Percentiles rank a stretch among this genome's conserved stretches.
phyloP scores from a whole-genome alignment of 2,888 invertebrate genomes.

The Alcis repandata region DNA sequence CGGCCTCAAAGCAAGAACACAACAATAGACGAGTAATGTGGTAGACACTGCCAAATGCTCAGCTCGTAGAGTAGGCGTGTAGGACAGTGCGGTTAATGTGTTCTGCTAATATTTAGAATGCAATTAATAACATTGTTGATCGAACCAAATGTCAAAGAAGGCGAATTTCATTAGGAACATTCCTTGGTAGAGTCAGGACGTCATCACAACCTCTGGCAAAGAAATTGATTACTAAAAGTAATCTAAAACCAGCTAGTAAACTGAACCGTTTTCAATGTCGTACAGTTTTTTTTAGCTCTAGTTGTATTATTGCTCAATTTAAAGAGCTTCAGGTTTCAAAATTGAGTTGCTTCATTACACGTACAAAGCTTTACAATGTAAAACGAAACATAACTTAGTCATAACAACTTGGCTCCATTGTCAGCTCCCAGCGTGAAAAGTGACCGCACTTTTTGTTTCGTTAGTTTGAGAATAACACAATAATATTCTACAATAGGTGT shows the following conservation, averaged over 20 bases:
- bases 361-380: constrained; percentile 36
- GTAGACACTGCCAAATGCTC: constrained; percentile 57
- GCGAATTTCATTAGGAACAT: constrained; percentile 26
- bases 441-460: constrained; percentile 66
- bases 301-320: constrained; percentile 3
- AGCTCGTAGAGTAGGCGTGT: constrained; percentile 52
- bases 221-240: constrained; percentile 1
- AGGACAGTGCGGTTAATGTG: constrained; percentile 47
- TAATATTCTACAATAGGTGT: constrained; percentile 58
- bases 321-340: constrained; percentile 16
- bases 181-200: constrained; percentile 5
- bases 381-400: constrained; percentile 49
- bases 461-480: constrained; percentile 59
- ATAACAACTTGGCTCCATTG: constrained; percentile 56
- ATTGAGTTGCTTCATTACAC: constrained; percentile 24
- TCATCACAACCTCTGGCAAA: constrained; percentile 39
- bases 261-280: constrained; percentile 17
- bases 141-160: constrained; percentile 21
- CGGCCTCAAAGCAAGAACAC: constrained; percentile 44
- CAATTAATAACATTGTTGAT: constrained; percentile 41
- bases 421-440: constrained; percentile 55
- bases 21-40: constrained; percentile 56
- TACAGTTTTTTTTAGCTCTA: constrained; percentile 1
- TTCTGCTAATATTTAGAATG: constrained; percentile 43
- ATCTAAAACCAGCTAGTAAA: constrained; percentile 12